These are phyloP conservation scores for Panthera leo DNA, from an alignment of 2,113 vertebrate genomes.

Conservation along the genomic window DNA sequence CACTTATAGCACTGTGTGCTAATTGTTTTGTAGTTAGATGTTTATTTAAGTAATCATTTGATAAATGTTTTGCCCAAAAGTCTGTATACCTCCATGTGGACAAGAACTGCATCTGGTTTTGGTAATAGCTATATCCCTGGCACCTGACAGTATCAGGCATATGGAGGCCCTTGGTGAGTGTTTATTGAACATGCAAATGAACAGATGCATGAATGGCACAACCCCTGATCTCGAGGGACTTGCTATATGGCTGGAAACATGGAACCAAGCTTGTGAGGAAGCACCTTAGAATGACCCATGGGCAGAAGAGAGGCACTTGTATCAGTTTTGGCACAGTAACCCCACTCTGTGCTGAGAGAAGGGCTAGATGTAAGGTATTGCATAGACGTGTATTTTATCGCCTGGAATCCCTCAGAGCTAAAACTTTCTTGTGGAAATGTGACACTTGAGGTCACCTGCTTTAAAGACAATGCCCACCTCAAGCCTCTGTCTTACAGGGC, in stretches of 20 bases:
- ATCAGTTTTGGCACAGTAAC: neutral
- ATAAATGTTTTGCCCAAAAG: neutral
- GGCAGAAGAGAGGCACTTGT: neutral
- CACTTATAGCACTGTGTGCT: neutral
- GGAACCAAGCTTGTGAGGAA: neutral
- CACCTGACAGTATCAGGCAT: neutral
- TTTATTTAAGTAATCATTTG: neutral
- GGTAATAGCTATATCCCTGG: neutral
- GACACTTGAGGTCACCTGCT: neutral
- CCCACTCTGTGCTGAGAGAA: neutral
- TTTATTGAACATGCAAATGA: neutral
- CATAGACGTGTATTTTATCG: neutral
- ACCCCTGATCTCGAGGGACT: neutral
- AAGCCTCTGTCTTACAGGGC: neutral
- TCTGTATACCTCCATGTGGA: accelerated
- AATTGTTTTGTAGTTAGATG: neutral
- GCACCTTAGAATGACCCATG: too few species aligned
- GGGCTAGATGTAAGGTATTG: neutral
- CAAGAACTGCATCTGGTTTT: neutral
- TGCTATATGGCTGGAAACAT: accelerated
- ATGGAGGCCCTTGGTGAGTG: neutral
- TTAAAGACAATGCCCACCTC: neutral
- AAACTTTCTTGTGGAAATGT: neutral
- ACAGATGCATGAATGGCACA: neutral
- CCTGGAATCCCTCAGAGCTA: neutral